Conservation (phyloP, 2,113 vertebrate genomes). For the Rhinichthys klamathensis region DNA sequence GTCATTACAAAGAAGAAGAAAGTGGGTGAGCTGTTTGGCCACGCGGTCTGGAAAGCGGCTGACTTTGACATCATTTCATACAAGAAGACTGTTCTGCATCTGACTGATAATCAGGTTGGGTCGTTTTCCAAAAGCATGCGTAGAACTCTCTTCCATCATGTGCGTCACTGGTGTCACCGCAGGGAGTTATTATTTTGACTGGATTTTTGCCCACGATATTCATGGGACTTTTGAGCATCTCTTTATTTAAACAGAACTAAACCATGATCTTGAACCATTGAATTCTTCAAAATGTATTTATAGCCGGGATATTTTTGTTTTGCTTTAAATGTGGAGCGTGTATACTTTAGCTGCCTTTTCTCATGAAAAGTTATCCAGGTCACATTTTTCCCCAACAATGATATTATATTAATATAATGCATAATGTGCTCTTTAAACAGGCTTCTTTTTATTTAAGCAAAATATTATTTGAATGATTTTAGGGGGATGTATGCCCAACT, state of each 20-base stretch:
- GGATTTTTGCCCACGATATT: neutral
- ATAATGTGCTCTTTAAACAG: neutral
- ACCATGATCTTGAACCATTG: neutral
- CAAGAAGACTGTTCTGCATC: conserved; percentile 94
- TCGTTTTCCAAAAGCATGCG: neutral
- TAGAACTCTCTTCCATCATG: neutral
- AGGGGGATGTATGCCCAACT: neutral
- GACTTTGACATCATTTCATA: conserved; percentile 96
- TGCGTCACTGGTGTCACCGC: neutral
- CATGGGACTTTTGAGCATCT: neutral
- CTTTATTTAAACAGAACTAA: neutral
- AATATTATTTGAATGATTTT: neutral
- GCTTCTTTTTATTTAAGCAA: neutral
- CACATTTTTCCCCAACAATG: neutral
- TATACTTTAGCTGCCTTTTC: neutral
- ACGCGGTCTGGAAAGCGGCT: conserved; percentile 90
- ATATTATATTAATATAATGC: neutral
- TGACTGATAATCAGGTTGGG: conserved; percentile 93
- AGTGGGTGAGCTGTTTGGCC: conserved; percentile 90
- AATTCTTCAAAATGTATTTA: neutral
- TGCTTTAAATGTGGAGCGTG: neutral
- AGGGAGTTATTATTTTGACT: neutral
- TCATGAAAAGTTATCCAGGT: neutral
- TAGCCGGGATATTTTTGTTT: neutral
- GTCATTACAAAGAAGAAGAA: conserved; percentile 94